Conservation (phyloP, 2,888 invertebrate genomes). For the Euspilapteryx auroguttella region DNA sequence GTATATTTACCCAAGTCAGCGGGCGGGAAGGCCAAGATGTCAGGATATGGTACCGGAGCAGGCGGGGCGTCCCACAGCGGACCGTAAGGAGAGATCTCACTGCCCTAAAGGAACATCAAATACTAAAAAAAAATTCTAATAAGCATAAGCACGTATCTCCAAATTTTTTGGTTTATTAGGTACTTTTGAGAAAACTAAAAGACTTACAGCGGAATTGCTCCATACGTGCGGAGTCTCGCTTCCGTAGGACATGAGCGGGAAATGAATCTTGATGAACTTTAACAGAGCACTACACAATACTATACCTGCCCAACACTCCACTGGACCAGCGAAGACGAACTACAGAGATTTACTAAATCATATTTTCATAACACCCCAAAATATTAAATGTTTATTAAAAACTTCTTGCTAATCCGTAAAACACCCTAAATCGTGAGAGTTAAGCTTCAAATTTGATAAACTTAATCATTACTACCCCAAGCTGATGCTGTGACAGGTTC, state of each 20-base stretch:
- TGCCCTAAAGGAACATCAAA: conserved; percentile 40
- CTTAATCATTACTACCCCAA: conserved; percentile 16
- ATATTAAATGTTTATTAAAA: conserved; percentile 33
- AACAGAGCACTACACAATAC: conserved; percentile 6
- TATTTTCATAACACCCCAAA: conserved; percentile 20
- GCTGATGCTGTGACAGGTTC: conserved; percentile 32
- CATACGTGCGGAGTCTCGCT: conserved; percentile 58
- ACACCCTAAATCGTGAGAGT: background rate
- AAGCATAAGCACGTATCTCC: background rate
- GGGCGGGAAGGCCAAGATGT: conserved; percentile 71
- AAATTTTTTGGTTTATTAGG: no score
- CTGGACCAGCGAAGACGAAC: no score
- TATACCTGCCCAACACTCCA: no score
- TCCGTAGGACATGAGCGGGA: conserved; percentile 60
- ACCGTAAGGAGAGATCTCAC: conserved; percentile 60
- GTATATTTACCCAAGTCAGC: conserved; percentile 56
- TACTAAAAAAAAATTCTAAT: conserved; percentile 1
- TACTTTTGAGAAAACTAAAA: no score
- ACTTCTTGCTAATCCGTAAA: conserved; percentile 9
- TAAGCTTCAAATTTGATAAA: conserved; percentile 11
- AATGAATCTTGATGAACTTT: conserved; percentile 53
- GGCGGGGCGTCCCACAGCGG: conserved; percentile 67
- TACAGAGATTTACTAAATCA: conserved; percentile 47
- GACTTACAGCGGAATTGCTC: conserved; percentile 50
- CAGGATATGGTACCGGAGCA: conserved; percentile 68